Percentiles rank a stretch among this genome's conserved stretches.
phyloP scores from a whole-genome alignment of 92 coral and sea anemone genomes.

The Heteractis magnifica region DNA sequence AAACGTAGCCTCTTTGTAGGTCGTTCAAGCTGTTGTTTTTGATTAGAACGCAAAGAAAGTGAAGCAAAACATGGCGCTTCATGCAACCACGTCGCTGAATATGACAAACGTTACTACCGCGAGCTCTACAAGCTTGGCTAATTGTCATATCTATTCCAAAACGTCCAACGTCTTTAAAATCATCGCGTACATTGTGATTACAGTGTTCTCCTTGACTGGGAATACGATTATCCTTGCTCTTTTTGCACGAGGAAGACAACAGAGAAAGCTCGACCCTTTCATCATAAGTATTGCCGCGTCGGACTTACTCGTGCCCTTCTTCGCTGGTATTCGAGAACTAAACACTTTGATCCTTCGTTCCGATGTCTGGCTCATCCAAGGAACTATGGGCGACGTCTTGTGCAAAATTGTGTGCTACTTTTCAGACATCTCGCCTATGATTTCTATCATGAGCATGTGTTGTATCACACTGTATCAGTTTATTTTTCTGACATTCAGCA shows the following conservation, averaged over 20 bases:
- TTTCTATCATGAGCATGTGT: constrained; percentile 20
- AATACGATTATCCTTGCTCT: constrained; percentile 4
- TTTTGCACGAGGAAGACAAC: background rate
- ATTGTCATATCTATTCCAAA: background rate
- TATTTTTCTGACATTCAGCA: background rate
- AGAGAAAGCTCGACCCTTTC: background rate
- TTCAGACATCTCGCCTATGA: constrained; percentile 7
- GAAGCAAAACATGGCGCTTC: background rate
- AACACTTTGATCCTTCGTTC: background rate
- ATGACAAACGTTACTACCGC: background rate
- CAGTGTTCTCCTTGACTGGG: constrained; percentile 11
- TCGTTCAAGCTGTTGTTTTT: background rate
- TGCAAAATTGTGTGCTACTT: constrained; percentile 6
- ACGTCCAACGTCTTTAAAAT: background rate
- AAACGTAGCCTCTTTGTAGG: background rate
- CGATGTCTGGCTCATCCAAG: constrained; percentile 6
- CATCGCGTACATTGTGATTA: background rate
- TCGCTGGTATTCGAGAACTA: constrained; percentile 6
- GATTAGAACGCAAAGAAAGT: background rate
- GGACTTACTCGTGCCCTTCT: constrained; percentile 10
- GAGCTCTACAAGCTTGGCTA: background rate
- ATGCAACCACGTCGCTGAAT: background rate
- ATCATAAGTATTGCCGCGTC: constrained; percentile 29
- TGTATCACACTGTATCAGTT: constrained; percentile 15
- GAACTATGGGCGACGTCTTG: constrained; percentile 2